phyloP scores from a whole-genome alignment of 2,888 invertebrate genomes.

The Amblyteles armatorius region DNA sequence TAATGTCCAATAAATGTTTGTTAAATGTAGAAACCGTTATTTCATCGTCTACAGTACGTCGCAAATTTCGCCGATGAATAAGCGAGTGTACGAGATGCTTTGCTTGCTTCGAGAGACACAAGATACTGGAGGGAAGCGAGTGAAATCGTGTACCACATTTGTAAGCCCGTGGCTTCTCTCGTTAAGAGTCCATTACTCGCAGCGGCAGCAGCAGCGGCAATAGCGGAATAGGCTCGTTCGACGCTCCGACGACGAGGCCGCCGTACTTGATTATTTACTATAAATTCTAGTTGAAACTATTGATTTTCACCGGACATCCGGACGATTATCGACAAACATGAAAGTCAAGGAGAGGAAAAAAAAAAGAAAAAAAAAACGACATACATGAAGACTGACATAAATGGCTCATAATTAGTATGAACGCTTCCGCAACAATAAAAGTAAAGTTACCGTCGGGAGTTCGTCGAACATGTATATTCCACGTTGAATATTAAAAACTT shows the following conservation, averaged over 20 bases:
- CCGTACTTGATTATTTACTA: constrained; percentile 1
- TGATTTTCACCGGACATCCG: constrained; percentile 38
- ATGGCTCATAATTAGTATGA: constrained; percentile 5
- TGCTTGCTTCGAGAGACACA: not conserved
- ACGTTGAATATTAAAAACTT: too few species aligned
- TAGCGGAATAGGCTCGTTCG: not conserved
- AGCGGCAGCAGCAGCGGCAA: constrained; percentile 13
- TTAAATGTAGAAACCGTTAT: too few species aligned
- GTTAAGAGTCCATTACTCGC: constrained; percentile 45
- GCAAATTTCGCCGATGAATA: not conserved
- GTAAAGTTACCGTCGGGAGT: not conserved
- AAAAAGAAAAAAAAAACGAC: constrained; percentile 1
- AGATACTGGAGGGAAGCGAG: constrained; percentile 50
- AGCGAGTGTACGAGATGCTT: not conserved
- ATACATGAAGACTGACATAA: not conserved
- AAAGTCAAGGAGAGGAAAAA: not conserved
- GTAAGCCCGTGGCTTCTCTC: constrained; percentile 53
- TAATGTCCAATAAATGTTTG: too few species aligned
- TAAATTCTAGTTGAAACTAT: constrained; percentile 14
- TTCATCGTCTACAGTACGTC: not conserved
- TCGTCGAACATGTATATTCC: too few species aligned
- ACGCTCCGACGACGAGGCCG: not conserved
- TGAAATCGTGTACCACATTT: constrained; percentile 65
- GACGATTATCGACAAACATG: constrained; percentile 15
- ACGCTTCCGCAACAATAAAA: not conserved